These are phyloP conservation scores for Sula dactylatra DNA, from an alignment of 2,113 vertebrate genomes.

Conservation along the genomic window DNA sequence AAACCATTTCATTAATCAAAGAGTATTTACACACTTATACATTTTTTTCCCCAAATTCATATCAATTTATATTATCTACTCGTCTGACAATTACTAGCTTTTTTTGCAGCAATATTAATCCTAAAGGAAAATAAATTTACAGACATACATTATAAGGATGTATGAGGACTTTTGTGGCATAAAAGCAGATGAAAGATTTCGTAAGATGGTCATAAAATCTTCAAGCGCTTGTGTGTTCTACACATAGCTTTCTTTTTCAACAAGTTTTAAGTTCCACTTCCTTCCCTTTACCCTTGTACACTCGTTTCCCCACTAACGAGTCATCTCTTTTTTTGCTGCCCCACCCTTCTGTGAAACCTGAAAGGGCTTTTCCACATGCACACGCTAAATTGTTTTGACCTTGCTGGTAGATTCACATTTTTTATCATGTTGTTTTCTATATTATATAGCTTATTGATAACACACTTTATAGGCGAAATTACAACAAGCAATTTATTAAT, in stretches of 20 bases:
- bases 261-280: background rate
- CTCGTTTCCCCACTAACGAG: background rate
- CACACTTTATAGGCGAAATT: no score
- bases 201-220: fast-evolving
- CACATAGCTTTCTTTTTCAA: background rate
- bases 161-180: background rate
- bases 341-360: background rate
- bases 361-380: background rate
- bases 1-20: background rate
- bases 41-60: no score
- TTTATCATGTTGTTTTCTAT: background rate
- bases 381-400: background rate
- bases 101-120: background rate
- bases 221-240: background rate
- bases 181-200: background rate
- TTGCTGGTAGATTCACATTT: background rate
- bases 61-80: fast-evolving
- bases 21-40: background rate
- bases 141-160: background rate
- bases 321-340: background rate
- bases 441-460: background rate
- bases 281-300: background rate
- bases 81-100: background rate
- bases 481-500: background rate
- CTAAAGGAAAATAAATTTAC: background rate